phyloP scores from a whole-genome alignment of 2,113 vertebrate species.

The Corydoras maculifer region DNA sequence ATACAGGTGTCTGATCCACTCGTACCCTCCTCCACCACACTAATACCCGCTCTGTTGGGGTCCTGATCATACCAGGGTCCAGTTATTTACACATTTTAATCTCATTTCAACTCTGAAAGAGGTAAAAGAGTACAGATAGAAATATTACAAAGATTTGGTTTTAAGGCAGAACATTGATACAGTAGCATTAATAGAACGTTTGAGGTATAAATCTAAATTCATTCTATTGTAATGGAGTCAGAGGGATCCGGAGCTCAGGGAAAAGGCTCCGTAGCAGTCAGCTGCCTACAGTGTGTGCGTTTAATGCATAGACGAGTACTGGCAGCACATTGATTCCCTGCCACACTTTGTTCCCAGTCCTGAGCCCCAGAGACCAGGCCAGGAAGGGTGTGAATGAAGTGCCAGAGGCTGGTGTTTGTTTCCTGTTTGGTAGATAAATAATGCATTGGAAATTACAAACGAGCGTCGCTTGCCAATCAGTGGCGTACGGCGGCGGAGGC shows the following conservation, averaged over 20 bases:
- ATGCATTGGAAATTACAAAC: conserved; percentile 38
- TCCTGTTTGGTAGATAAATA: conserved; percentile 33
- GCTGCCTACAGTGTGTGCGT: neutral
- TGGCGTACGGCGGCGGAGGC: conserved; percentile 1
- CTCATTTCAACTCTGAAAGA: too few species aligned
- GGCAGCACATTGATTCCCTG: conserved; percentile 6
- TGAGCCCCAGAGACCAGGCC: conserved; percentile 22
- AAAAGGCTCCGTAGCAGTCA: neutral
- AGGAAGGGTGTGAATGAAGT: conserved; percentile 32
- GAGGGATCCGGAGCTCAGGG: neutral
- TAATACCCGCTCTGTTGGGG: too few species aligned
- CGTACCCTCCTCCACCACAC: too few species aligned
- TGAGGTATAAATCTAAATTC: too few species aligned
- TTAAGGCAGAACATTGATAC: too few species aligned
- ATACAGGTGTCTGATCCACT: too few species aligned
- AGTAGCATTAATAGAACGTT: too few species aligned
- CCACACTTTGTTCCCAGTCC: conserved; percentile 4
- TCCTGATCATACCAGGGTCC: too few species aligned
- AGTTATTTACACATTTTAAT: too few species aligned
- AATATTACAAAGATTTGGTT: too few species aligned
- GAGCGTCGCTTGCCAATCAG: conserved; percentile 30
- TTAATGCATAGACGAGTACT: neutral
- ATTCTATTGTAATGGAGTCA: neutral
- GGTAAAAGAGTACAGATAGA: too few species aligned
- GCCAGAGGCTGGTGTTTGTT: conserved; percentile 35